Base-by-base conservation (phyloP, 1,140 invertebrate genomes). In the Diachasmimorpha longicaudata region DNA sequence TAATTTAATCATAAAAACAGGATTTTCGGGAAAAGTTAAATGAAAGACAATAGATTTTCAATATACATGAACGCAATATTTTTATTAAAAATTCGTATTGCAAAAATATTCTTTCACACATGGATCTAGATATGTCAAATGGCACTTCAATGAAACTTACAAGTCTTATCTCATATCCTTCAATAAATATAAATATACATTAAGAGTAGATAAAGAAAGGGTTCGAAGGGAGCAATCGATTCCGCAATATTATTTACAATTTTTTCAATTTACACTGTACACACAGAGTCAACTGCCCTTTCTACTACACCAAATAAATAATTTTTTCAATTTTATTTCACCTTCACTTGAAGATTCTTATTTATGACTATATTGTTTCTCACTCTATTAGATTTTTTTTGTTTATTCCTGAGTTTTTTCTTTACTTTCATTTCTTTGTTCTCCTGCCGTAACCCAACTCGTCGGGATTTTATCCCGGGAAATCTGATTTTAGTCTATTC, bases 31-130 rank as follows among this genome's bases (percentile, higher is more conserved):
- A 70, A 16, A 14, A 14, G 13, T 14, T 14, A 31, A 70, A n/a
- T n/a, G n/a, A n/a, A n/a, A 74, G 9, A 31, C 16, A 63, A 46
- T 36, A 36, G 6, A 37, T 14, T 23, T 37, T n/a, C 10, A 39
- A 66, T 71, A 23, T 23, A 16, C 42, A 16, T 71, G 25, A 66
- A 16, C 44, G 66, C 66, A 72, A 72, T 76, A 72, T 76, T 69
- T 73, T 68, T 77, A 46, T 72, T 72, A 31, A 23, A 72, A 83
- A 84, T 67, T 70, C 58, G 63, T 83, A 80, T 84, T 82, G 81
- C 80, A 85, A 86, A 85, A 85, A 86, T 85, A 84, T 77, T 71
- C 13, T 74, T 67, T 75, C 78, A 77, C 69, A 78, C 71, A 68
- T 77, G 58, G 69, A 42, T 48, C 16, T 58, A 78, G 76, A 78